A percentile compares a stretch with the other conserved stretches of the same genome.
These are phyloP conservation scores for Mormoops blainvillei DNA, from an alignment of 2,113 vertebrate species.

Conservation along the genomic window DNA sequence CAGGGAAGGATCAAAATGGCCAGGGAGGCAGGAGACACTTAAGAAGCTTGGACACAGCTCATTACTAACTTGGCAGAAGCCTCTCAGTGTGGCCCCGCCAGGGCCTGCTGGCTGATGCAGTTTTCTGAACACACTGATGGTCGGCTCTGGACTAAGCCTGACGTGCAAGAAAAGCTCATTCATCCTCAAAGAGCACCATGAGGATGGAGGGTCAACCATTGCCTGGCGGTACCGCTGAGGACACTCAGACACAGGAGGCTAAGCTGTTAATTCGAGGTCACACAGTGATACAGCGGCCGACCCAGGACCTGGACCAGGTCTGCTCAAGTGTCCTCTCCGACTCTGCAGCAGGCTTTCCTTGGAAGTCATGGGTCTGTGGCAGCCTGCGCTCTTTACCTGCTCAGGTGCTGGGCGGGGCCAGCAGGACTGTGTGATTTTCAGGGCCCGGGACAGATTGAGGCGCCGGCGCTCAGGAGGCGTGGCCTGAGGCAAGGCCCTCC, in stretches of 20 bases:
- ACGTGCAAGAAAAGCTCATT: not conserved
- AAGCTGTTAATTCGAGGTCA: not conserved
- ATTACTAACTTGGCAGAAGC: not conserved
- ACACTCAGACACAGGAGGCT: not conserved
- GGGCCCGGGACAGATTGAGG: not conserved
- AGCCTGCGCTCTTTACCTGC: fast-evolving
- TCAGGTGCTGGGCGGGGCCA: not conserved
- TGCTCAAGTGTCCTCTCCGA: not conserved
- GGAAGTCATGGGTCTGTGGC: fast-evolving
- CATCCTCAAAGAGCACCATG: not conserved
- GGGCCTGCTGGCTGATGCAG: not conserved
- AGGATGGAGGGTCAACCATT: fast-evolving
- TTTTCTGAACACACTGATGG: not conserved
- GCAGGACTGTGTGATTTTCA: not conserved
- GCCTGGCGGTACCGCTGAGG: not conserved
- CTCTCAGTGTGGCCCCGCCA: not conserved
- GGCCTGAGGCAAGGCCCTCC: not conserved
- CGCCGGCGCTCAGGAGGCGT: not conserved
- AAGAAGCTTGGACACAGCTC: not conserved
- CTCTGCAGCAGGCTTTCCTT: fast-evolving
- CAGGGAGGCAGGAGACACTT: not conserved
- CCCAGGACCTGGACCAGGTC: not conserved
- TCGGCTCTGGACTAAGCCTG: no score
- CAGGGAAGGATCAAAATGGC: not conserved
- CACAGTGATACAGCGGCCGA: not conserved